These are phyloP conservation scores for Drosophila quasianomalipes DNA, from an alignment of 2,888 invertebrate species.

Conservation along the genomic window DNA sequence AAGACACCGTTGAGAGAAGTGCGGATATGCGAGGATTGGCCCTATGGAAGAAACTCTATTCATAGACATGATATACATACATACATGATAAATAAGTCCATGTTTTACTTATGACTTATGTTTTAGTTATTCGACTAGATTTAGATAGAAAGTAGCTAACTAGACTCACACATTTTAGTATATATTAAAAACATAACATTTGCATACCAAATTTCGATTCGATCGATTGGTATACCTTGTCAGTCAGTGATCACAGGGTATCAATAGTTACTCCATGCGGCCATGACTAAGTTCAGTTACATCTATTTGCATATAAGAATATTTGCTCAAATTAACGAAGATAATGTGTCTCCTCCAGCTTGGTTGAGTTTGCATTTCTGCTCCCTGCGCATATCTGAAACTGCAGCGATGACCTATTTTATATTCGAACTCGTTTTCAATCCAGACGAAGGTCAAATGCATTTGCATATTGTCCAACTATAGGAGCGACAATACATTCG, in stretches of 20 bases:
- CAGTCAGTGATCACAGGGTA: neutral
- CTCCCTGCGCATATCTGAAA: slow-evolving; percentile 3
- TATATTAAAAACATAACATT: no score
- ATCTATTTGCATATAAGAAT: slow-evolving; percentile 11
- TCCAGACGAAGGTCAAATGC: slow-evolving; percentile 66
- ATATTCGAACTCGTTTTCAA: slow-evolving; percentile 34
- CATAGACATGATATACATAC: neutral
- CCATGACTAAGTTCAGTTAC: slow-evolving; percentile 11
- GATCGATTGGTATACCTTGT: neutral
- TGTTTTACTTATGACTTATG: neutral
- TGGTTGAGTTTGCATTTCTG: slow-evolving; percentile 1
- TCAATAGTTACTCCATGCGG: neutral
- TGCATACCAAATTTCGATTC: neutral
- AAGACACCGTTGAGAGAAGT: slow-evolving; percentile 32
- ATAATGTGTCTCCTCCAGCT: slow-evolving; percentile 15
- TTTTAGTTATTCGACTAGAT: neutral
- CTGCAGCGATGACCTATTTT: slow-evolving; percentile 43
- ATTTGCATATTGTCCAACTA: slow-evolving; percentile 50
- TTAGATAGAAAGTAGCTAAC: neutral
- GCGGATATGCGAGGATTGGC: slow-evolving; percentile 42
- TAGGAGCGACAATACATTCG: slow-evolving; percentile 28
- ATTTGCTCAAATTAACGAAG: neutral
- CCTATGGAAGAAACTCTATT: slow-evolving; percentile 57
- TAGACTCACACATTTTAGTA: neutral
- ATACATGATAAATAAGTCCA: no score